A percentile compares a stretch with the other conserved stretches of the same genome.
These are phyloP conservation scores for Drosophila watanabei DNA, from an alignment of 1,140 invertebrate species.

Conservation along the genomic window DNA sequence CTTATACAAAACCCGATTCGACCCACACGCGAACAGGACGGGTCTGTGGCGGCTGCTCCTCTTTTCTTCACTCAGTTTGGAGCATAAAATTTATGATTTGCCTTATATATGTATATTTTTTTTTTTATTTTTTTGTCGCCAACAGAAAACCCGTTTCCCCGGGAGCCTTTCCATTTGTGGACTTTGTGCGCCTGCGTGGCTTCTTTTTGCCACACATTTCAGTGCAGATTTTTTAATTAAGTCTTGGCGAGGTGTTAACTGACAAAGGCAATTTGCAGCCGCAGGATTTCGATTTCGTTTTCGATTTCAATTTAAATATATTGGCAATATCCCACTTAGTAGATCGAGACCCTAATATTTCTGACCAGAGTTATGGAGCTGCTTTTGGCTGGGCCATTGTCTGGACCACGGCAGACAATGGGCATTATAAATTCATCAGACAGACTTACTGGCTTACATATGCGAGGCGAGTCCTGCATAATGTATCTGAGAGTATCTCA, in stretches of 20 bases:
- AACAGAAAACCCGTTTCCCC: slow-evolving; percentile 59
- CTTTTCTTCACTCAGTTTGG: slow-evolving; percentile 38
- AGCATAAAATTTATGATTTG: slow-evolving; percentile 83
- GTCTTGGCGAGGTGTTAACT: slow-evolving; percentile 56
- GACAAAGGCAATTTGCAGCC: slow-evolving; percentile 39
- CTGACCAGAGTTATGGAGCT: slow-evolving; percentile 21
- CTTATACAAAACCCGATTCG: slow-evolving; percentile 49
- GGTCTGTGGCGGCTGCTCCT: slow-evolving; percentile 18
- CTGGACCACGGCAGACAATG: slow-evolving; percentile 74
- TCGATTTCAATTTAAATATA: slow-evolving; percentile 48
- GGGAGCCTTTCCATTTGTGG: slow-evolving; percentile 52
- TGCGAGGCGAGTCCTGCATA: slow-evolving; percentile 56
- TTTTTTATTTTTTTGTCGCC: slow-evolving; percentile 21
- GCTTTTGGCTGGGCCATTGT: slow-evolving; percentile 71
- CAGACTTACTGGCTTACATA: slow-evolving; percentile 48
- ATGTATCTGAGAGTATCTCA: slow-evolving; percentile 60
- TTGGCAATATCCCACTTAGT: slow-evolving; percentile 53
- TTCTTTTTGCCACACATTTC: slow-evolving; percentile 26
- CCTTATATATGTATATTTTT: slow-evolving; percentile 49
- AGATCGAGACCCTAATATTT: slow-evolving; percentile 56
- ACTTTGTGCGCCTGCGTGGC: slow-evolving; percentile 55
- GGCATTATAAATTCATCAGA: slow-evolving; percentile 84
- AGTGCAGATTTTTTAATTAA: slow-evolving; percentile 72
- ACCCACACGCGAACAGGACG: slow-evolving; percentile 18
- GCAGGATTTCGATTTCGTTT: slow-evolving; percentile 50